A percentile compares a stretch with the other conserved stretches of the same genome.
Conservation (phyloP, 2,888 invertebrate species). For the Drosophila pegasa region DNA sequence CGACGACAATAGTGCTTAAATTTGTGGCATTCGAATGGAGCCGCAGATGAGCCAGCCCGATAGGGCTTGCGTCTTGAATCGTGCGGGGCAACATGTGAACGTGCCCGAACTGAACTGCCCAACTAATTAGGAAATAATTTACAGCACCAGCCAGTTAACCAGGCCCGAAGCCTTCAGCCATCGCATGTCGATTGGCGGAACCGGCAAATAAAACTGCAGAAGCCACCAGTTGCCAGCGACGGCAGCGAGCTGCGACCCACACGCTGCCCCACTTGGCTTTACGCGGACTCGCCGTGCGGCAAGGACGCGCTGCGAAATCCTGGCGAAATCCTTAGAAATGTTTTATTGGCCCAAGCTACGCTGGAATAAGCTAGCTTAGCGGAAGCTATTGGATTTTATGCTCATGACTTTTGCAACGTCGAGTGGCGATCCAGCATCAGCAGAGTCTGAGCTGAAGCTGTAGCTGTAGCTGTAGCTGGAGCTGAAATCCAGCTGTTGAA, state of each 20-base stretch:
- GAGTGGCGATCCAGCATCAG: conserved; percentile 34
- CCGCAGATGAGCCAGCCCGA: conserved; percentile 43
- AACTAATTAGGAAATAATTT: conserved; percentile 77
- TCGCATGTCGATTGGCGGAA: conserved; percentile 26
- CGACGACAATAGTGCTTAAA: conserved; percentile 32
- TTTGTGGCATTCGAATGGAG: conserved; percentile 54
- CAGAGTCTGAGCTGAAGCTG: conserved; percentile 9
- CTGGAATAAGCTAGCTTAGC: conserved; percentile 82
- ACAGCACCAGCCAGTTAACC: conserved; percentile 55
- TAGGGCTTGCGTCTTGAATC: conserved; percentile 21
- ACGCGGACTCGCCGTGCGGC: conserved; percentile 29
- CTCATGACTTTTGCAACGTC: conserved; percentile 77
- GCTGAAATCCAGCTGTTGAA: conserved; percentile 50
- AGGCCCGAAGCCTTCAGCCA: conserved; percentile 45
- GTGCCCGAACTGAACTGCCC: conserved; percentile 25
- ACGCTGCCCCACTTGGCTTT: conserved; percentile 1
- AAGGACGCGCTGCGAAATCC: conserved; percentile 64
- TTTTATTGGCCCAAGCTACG: conserved; percentile 80
- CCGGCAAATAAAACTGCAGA: conserved; percentile 27
- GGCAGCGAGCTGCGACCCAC: background rate
- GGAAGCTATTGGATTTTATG: conserved; percentile 82
- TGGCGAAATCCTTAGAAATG: conserved; percentile 80
- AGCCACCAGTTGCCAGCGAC: conserved; percentile 50
- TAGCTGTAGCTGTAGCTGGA: background rate
- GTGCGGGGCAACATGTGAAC: background rate